phyloP scores from a whole-genome alignment of 2,113 vertebrate species.

The Microcebus tavaratra region DNA sequence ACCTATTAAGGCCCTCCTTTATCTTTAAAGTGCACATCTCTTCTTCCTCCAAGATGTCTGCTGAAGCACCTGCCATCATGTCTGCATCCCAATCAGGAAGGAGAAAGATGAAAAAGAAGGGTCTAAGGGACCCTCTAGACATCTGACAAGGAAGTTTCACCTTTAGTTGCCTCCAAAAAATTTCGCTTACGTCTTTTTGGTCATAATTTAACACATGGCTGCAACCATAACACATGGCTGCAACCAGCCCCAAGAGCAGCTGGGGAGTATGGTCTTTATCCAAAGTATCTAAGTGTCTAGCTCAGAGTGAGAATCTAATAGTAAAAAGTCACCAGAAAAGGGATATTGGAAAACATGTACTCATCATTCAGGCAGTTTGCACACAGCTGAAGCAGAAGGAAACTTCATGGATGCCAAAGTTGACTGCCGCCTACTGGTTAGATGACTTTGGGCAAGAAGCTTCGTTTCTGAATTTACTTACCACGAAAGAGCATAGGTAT shows the following conservation, averaged over 20 bases:
- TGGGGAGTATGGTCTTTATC: background rate
- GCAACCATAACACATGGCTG: background rate
- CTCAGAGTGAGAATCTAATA: background rate
- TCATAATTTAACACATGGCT: background rate
- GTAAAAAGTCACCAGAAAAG: background rate
- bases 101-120: background rate
- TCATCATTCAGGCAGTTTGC: background rate
- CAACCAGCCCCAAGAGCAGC: background rate
- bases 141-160: background rate
- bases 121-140: background rate
- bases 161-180: background rate
- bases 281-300: background rate
- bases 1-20: background rate
- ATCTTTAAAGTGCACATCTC: background rate
- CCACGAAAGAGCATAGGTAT: background rate
- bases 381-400: background rate
- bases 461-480: background rate
- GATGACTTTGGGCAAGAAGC: background rate
- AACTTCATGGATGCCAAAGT: background rate
- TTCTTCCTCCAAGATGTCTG: background rate
- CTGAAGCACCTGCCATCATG: background rate
- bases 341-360: background rate
- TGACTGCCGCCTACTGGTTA: background rate
- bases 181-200: background rate
- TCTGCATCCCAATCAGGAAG: background rate